Evolutionary conservation across 2,888 invertebrate genomes (phyloP), one percentile per base, ranked within the genome.

Genomic region (Meteorus colon): DNA sequence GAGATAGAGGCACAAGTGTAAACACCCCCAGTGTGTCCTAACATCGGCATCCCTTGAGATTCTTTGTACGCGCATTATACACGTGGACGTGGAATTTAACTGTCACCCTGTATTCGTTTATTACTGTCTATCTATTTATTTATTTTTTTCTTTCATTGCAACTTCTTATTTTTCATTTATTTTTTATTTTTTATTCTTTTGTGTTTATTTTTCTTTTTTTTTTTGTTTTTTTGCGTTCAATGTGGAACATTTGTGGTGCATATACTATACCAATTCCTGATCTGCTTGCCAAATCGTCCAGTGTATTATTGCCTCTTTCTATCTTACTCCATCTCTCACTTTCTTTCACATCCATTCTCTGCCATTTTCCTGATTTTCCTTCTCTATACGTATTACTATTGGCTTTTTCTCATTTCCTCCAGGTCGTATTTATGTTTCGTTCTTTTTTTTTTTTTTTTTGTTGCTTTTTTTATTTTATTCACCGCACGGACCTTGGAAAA

Each of bases 11-110:
- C 16, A 45, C 37, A 74, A 59, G 73, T 74, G 73, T 74, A 75
- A 70, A 71, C 76, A 71, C 71, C 76, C 76, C 76, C 65, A 63
- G 62, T 59, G 76, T 63, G 65, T 60, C 59, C 62, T 68, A 60
- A 69, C 60, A 41, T 74, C 65, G 19, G 90, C 89, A 84, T 91
- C 83, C 91, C 83, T 81, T 78, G 80, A 80, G 80, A 79, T 79
- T 81, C 83, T 55, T 83, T 76, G 75, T 59, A 29, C 77, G 77
- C 80, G 77, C 81, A 81, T 82, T 82, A 81, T 79, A 80, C 81
- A 81, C 79, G 81, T 62, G 62, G 31, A 76, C 71, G 76, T 72
- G 65, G 79, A 84, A 82, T 81, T 84, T 84, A 84, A 82, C 84
- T 83, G 84, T 81, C 84, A 81, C 79, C 67, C 8, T 62, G 14